Evolutionary conservation across 2,888 invertebrate species (phyloP), one percentile per base, ranked within the genome.

Genomic region (Acanthopleura granulata): DNA sequence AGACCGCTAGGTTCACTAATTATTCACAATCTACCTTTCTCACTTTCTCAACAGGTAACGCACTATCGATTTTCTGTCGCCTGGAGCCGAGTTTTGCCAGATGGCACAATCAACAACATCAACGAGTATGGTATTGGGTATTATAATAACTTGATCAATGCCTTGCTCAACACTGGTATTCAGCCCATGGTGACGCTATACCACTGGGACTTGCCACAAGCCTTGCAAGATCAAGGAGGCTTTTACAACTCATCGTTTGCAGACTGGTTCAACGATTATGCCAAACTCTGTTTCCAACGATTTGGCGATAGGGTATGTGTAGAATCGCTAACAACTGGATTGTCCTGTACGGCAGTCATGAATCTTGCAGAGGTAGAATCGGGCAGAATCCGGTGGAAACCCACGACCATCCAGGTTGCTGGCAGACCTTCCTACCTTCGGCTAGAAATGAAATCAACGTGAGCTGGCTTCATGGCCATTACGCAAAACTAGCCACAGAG

Each of bases 51-150:
- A 22, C 18, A 71, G 71, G 71, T 71, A 49, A 49, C 40, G 1
- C 84, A 86, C 74, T 90, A 89, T 79, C 89, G 92, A 51, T 91
- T 92, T 80, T 91, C 91, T 1, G 84, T 92, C 62, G 93, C 95
- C 0, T 96, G 96, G 96, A 90, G 94, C 0, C 91, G 96, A 72
- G 92, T 96, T 71, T 90, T 96, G 80, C 95, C 95, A 0, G 93
- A 92, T 16, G 95, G 86, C 0, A 49, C 76, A 9, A 75, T 73
- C 3, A 49, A 29, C 4, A 49, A 30, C 27, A 70, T 95, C 27
- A 96, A 95, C 87, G 91, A 92, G 62, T 92, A 93, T 0, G 96
- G 95, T 25, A 92, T 96, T 16, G 91, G 93, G 76, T 95, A 95
- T 90, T 97, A 97, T 89, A 94, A 93, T 84, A 93, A 94, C 80